phyloP scores from a whole-genome alignment of 2,113 vertebrate genomes.

The Brevimyrus niger region DNA sequence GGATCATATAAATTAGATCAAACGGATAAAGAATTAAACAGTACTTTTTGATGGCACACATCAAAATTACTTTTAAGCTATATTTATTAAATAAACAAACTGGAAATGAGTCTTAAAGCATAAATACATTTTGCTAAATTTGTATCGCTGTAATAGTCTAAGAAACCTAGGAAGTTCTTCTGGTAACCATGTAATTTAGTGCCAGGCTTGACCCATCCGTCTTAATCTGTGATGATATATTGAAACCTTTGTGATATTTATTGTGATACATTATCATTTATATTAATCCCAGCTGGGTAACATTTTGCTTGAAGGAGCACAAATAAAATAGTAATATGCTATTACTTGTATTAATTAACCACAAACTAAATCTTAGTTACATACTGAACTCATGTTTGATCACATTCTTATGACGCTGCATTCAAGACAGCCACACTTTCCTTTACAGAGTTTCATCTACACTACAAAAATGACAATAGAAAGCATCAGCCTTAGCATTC shows the following conservation, averaged over 20 bases:
- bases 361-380: not conserved
- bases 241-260: not conserved
- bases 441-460: not conserved
- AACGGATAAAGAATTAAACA: not conserved
- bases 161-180: not conserved
- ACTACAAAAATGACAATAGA: not conserved
- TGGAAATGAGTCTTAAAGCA: not conserved
- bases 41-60: not conserved
- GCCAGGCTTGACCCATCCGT: not conserved
- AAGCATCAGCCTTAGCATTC: not conserved
- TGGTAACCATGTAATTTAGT: not conserved
- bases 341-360: not conserved
- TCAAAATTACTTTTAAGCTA: not conserved
- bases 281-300: not conserved
- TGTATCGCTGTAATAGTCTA: not conserved
- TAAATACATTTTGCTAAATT: not conserved
- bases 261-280: not conserved
- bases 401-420: not conserved
- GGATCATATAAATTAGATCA: not conserved
- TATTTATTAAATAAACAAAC: not conserved
- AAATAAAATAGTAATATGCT: not conserved
- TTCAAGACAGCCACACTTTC: not conserved
- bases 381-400: not conserved
- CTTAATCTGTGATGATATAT: not conserved
- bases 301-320: not conserved